Base-by-base conservation (phyloP, 2,113 vertebrate species). In the Lophura nycthemera region DNA sequence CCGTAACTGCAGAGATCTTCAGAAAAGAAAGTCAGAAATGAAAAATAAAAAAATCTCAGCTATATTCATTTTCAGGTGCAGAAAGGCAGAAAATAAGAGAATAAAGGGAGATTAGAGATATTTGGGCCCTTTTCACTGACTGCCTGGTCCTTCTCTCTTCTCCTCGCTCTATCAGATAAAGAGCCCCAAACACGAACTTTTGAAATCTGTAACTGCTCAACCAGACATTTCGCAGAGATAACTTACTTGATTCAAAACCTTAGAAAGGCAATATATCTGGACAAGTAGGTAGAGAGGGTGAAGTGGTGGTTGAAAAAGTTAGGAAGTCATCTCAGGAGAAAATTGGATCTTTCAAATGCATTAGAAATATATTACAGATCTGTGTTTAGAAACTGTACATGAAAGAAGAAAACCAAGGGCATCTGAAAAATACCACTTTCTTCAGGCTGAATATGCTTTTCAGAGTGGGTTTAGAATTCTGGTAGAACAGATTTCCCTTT, bases 391-490 rank as follows among this genome's bases (percentile, higher is more conserved):
- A 88, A 75, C 4, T 11, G 6, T 52, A 52, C 14, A 38, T 66
- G 40, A 84, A 89, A 91, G 48, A 48, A 87, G 22, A 63, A 93
- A 76, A 73, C 3, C 30, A 63, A 70, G 13, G n/a, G 24, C 50
- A 82, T 85, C 36, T 73, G 36, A 83, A 91, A 93, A 92, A 87
- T 45, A 89, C 13, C 42, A 61, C 13, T 87, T 95, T 89, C 34
- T 85, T 89, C 54, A 73, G 59, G 70, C 40, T 89, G 67, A 95
- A 56, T 89, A 60, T 60, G 30, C 29, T 84, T 92, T 89, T 79
- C 30, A 83, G 36, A 78, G 42, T 18, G 45, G 54, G 79, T 92
- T 81, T 45, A 73, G 56, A 86, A 88, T 88, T 91, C 52, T 71
- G 21, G 48, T 63, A 48, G 25, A 79, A 59, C 34, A 84, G n/a